A percentile compares a stretch with the other conserved stretches of the same genome.
phyloP scores from a whole-genome alignment of 2,113 vertebrate species.

The Sinocyclocheilus anophthalmus region DNA sequence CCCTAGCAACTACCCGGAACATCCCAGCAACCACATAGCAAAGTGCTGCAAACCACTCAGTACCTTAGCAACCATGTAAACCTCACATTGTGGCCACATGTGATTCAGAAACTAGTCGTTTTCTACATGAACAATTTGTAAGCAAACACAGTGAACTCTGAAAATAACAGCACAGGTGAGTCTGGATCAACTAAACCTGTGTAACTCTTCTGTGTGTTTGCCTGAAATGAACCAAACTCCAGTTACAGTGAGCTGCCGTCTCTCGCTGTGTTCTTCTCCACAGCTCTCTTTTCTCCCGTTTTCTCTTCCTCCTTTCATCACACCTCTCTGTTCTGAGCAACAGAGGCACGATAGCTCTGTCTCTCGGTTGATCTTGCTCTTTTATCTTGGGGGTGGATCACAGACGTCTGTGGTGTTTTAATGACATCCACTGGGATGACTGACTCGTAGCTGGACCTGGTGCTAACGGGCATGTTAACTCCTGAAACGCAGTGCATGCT shows the following conservation, averaged over 20 bases:
- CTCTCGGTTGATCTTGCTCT: constrained; percentile 51
- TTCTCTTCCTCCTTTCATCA: neutral
- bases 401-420: constrained; percentile 23
- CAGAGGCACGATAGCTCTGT: neutral
- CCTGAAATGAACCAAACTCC: neutral
- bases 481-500: neutral
- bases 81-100: neutral
- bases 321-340: neutral
- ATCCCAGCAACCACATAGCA: neutral
- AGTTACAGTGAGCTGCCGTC: neutral
- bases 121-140: too few relatives aligned
- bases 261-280: neutral
- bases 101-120: neutral
- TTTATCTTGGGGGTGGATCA: neutral
- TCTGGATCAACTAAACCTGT: neutral
- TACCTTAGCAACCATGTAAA: too few relatives aligned
- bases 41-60: neutral
- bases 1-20: neutral
- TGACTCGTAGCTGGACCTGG: neutral
- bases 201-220: neutral
- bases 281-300: neutral
- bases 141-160: too few relatives aligned
- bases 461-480: neutral
- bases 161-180: neutral
- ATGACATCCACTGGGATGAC: constrained; percentile 7